These are phyloP conservation scores for Aramus guarauna DNA, from an alignment of 2,113 vertebrate species.

Conservation along the genomic window DNA sequence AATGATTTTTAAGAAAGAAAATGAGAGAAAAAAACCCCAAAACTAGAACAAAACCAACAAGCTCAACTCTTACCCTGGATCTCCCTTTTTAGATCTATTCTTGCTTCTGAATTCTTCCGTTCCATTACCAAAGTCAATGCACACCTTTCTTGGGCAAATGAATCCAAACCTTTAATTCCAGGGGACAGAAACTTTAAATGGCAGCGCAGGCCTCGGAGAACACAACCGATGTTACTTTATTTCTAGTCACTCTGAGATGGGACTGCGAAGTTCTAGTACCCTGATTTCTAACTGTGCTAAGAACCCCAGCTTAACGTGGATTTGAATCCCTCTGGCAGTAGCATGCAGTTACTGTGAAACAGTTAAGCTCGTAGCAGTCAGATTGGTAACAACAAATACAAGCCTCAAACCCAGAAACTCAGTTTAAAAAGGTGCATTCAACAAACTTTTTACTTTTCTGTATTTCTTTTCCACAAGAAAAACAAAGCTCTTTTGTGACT, in stretches of 20 bases:
- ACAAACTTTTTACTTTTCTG: not conserved
- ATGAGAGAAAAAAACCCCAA: not conserved
- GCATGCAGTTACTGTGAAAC: not conserved
- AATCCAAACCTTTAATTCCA: not conserved
- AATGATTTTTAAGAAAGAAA: not conserved
- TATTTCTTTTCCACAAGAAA: not conserved
- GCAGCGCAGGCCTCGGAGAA: not conserved
- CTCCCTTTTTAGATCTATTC: not conserved
- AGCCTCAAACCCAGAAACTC: not conserved
- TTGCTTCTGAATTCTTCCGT: not conserved
- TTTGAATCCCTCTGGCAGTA: not conserved
- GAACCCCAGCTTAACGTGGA: not conserved
- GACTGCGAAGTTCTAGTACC: accelerated
- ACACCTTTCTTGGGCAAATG: not conserved
- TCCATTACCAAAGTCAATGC: not conserved
- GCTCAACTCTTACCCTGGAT: not conserved
- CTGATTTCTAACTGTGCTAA: not conserved
- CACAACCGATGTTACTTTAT: not conserved
- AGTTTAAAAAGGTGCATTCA: not conserved
- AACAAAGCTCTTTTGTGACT: not conserved
- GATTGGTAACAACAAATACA: not conserved
- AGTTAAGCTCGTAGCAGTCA: not conserved
- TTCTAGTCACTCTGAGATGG: not conserved
- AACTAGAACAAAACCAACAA: not conserved
- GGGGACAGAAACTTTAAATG: not conserved